Conservation (phyloP, 2,113 vertebrate genomes). For the Seriola dumerili region DNA sequence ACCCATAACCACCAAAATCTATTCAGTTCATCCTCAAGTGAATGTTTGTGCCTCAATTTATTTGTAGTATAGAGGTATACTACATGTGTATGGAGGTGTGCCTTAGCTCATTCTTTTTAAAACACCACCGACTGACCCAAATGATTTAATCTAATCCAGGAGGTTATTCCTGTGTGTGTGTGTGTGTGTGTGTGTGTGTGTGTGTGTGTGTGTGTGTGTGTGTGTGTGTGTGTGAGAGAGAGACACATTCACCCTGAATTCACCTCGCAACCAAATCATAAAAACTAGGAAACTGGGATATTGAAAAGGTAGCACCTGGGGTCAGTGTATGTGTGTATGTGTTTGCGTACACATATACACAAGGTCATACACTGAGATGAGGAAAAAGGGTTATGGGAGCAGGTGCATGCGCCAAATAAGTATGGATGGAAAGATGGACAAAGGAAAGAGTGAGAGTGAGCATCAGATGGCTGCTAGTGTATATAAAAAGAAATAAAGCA, state of each 20-base stretch:
- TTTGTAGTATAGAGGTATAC: constrained; percentile 3
- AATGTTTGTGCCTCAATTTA: not conserved
- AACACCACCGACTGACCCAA: constrained; percentile 11
- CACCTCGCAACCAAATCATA: constrained; percentile 52
- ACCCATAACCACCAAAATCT: no score
- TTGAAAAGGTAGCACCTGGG: constrained; percentile 60
- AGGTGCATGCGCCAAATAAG: constrained; percentile 62
- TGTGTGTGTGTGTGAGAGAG: not conserved
- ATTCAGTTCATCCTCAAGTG: no score
- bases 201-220: constrained; percentile 3
- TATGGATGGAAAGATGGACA: constrained; percentile 45
- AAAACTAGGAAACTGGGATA: constrained; percentile 22
- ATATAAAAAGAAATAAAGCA: constrained; percentile 30
- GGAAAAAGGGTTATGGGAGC: constrained; percentile 47
- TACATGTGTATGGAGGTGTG: not conserved
- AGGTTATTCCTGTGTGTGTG: constrained; percentile 14
- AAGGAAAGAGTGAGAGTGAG: constrained; percentile 20
- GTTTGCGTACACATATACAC: constrained; percentile 36
- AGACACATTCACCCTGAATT: constrained; percentile 22
- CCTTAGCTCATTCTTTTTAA: not conserved
- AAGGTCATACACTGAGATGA: constrained; percentile 66
- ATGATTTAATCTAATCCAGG: constrained; percentile 46
- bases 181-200: not conserved
- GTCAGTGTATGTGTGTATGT: constrained; percentile 51
- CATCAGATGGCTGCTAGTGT: constrained; percentile 24